Evolutionary conservation across 2,113 vertebrate genomes (phyloP), one percentile per base, ranked within the genome.

Genomic region (Apistogramma diplotaenia): DNA sequence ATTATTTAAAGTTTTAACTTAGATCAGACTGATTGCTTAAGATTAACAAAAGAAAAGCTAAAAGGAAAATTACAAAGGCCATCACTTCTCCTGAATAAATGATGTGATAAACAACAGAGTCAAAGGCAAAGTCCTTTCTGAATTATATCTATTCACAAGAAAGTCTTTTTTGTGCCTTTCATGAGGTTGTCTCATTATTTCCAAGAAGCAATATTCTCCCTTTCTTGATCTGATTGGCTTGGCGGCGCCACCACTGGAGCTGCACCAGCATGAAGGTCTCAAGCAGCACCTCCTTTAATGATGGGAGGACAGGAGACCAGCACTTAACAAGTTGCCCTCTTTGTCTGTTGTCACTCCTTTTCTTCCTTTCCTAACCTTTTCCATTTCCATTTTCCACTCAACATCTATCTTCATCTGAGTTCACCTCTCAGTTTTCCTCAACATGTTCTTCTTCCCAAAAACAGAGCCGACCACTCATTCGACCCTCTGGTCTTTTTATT

Each of bases 181-280:
- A 16, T 2, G 2, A 37, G 57, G 61, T 78, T 57, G 78, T 76
- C 70, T 90, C 82, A 86, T 79, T 79, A 81, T 91, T 93, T 91
- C 91, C 89, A 80, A 54, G 4, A 13, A 58, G 76, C 29, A 37
- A 55, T 56, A 56, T 7, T 56, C 23, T 72, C 40, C 21, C 54
- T 46, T 61, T 81, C 76, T 78, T 62, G 67, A 18, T 77, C 83
- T 82, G 81, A 89, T 78, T 76, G 76, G 60, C 35, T 25, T 12
- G 59, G n/a, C 5, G 53, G 57, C 58, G 60, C 84, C 81, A 82
- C 65, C 33, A n/a, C 58, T 87, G 83, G 89, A 85, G 74, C 43
- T 0, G 29, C 54, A 70, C 83, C 86, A 89, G 78, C 78, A 58
- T 25, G 72, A 88, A 84, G 78, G 71, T 83, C 76, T 87, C 67